Evolutionary conservation across 2,113 vertebrate genomes (phyloP).

Genomic region (Chlamydotis undulata): DNA sequence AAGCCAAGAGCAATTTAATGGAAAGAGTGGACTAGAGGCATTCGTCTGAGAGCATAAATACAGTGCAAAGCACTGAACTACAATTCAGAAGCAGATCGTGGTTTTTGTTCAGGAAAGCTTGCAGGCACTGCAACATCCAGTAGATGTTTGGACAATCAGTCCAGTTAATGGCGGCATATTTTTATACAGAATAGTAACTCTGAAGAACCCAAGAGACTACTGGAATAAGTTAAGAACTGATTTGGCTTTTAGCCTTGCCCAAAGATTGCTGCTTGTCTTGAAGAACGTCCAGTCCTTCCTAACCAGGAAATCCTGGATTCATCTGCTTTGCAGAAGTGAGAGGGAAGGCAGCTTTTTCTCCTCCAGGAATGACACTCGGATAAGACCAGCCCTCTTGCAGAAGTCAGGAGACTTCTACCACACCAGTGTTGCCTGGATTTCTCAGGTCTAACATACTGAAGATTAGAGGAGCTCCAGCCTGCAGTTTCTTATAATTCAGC

Average conservation of each 20-base stretch:
- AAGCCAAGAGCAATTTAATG: background rate
- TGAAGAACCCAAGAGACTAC: background rate
- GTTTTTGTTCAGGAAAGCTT: background rate
- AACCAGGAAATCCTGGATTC: background rate
- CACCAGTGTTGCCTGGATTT: background rate
- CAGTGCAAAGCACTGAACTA: background rate
- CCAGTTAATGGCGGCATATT: background rate
- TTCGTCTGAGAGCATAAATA: background rate
- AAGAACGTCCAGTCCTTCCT: background rate
- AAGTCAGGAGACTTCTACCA: background rate
- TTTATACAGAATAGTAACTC: background rate
- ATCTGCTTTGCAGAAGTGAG: background rate
- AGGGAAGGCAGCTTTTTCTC: background rate
- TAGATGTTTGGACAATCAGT: background rate
- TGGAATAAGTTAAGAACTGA: background rate
- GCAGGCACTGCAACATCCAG: background rate
- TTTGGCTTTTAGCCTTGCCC: background rate
- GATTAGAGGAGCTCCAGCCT: background rate
- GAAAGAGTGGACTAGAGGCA: background rate
- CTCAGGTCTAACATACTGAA: background rate
- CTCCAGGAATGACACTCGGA: background rate
- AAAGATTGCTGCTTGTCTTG: background rate
- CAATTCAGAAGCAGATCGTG: background rate
- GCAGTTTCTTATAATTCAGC: background rate
- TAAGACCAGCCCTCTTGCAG: background rate